Base-by-base conservation (phyloP, 2,888 invertebrate genomes). In the Drosophila diplacantha region DNA sequence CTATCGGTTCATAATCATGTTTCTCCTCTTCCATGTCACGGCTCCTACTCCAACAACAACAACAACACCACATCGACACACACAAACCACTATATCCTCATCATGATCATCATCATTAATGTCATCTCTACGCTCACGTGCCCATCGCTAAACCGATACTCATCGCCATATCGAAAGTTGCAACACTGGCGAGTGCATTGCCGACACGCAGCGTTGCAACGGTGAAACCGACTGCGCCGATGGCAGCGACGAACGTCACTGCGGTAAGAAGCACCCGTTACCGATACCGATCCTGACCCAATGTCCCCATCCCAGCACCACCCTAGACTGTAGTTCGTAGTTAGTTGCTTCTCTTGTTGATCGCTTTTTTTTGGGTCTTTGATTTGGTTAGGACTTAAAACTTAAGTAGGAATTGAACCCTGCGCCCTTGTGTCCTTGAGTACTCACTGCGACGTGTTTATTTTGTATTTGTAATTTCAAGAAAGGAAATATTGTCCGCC, bases 131-230 rank as follows among this genome's bases (percentile, higher is more conserved):
- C 46, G 39, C 37, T 18, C 41, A 52, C 35, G 18, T 59, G 50
- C 43, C 26, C 31, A 56, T 47, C 53, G 55, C 20, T 57, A 24
- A 59, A 55, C 24, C 64, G 66, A 62, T 67, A 43, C 24, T 50
- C 54, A 61, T 61, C 47, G 62, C 16, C 57, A 68, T n/a, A 34
- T 14, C 18, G 18, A 24, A 12, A 89, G 88, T 81, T 89, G 93
- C 89, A 89, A 89, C 85, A 91, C 91, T 87, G 92, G 92, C 85
- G 89, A 90, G 87, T 93, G 93, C 89, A 91, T 93, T 73, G 89
- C 90, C 73, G 85, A 87, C 74, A 88, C 88, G 75, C 90, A 90
- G 82, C 89, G 89, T 49, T 93, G 93, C 87, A 90, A 94, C 83
- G 87, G 88, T 44, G 73, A 74, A 14, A 54, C 49, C 5, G 91